Base-by-base conservation (phyloP, 2,797 vertebrate genomes). In the Takifugu ocellatus region DNA sequence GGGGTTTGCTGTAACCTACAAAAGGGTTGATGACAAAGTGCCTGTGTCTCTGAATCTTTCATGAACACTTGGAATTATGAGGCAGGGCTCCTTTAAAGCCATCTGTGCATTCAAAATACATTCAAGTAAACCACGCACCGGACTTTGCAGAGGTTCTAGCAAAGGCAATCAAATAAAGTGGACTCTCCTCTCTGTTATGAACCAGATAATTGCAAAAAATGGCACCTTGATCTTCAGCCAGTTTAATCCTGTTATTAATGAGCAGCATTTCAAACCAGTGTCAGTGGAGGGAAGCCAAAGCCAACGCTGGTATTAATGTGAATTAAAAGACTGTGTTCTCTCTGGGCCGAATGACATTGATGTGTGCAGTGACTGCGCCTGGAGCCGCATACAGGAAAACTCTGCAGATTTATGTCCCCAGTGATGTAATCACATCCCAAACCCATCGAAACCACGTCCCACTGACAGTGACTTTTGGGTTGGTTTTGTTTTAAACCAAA, bases 211-310 rank as follows among this genome's bases (percentile, higher is more conserved):
- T 39, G 54, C 21, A 21, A 45, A 66, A 55, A 39, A 45, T 56
- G 51, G 53, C 31, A 50, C 43, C 53, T 58, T 56, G 43, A 44
- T 48, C 46, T 1, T 48, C 36, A 24, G 42, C 29, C 12, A 56
- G 50, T 61, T 52, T 61, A 70, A 61, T 56, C 57, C 75, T 69
- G 66, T 69, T 74, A 70, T 72, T 75, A 66, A 79, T 63, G 58
- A 74, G 75, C 49, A 42, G 50, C 25, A 14, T 56, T 64, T 76
- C 55, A 58, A 59, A 74, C 50, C 48, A 43, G 61, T 21, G 59
- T 61, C 60, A 56, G 51, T 62, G 14, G 52, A 63, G 49, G 49
- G 51, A 69, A 61, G 47, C 59, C 25, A 61, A 72, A 68, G 60
- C 47, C 48, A 54, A 51, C 68, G 44, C 1, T 0, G 57, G 53